These are phyloP conservation scores for Phania funesta DNA, from an alignment of 2,888 invertebrate genomes.

Conservation along the genomic window DNA sequence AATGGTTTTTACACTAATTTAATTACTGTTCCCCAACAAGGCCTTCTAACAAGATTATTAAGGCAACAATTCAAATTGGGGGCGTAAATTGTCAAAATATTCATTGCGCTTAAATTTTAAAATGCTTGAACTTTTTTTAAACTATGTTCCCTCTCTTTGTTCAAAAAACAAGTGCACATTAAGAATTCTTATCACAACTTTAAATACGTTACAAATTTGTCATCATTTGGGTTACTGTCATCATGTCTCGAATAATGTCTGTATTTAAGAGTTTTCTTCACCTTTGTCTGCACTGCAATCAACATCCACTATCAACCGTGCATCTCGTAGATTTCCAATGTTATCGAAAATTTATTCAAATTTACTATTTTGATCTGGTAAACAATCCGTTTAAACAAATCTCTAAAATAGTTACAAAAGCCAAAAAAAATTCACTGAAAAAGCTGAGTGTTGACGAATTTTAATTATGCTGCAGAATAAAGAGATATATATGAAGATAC, in stretches of 20 bases:
- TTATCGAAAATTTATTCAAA: slow-evolving; percentile 66
- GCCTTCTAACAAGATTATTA: not conserved
- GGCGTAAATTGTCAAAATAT: not conserved
- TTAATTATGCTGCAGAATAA: not conserved
- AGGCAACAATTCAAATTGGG: not conserved
- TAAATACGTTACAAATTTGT: slow-evolving; percentile 43
- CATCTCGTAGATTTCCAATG: slow-evolving; percentile 56
- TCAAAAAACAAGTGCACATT: not conserved
- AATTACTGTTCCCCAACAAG: slow-evolving; percentile 43
- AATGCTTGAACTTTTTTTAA: not conserved
- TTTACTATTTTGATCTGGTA: slow-evolving; percentile 65
- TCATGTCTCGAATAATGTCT: not conserved
- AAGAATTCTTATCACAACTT: slow-evolving; percentile 20
- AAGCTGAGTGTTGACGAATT: not conserved
- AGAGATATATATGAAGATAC: not conserved
- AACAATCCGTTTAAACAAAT: slow-evolving; percentile 62
- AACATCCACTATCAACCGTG: slow-evolving; percentile 60
- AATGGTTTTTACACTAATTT: slow-evolving; percentile 46
- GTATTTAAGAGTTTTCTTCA: slow-evolving; percentile 6
- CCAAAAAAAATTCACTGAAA: not conserved
- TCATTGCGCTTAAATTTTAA: not conserved
- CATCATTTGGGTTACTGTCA: slow-evolving; percentile 26
- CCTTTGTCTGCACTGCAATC: slow-evolving; percentile 63
- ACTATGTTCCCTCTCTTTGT: not conserved
- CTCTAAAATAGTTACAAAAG: not conserved